These are phyloP conservation scores for Brachynemurus nebulosus DNA, from an alignment of 2,888 invertebrate genomes.

Conservation along the genomic window DNA sequence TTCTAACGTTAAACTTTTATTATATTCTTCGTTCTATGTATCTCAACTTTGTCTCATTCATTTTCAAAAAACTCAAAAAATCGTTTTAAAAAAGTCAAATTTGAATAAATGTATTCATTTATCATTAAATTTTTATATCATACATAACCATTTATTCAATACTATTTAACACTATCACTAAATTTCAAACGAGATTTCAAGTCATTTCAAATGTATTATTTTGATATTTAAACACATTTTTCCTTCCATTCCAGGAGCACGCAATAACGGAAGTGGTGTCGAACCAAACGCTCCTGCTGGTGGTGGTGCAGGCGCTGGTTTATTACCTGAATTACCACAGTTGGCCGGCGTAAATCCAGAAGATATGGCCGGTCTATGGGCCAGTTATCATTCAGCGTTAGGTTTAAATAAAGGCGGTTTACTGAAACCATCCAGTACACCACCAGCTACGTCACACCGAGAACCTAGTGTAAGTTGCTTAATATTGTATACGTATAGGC, in stretches of 20 bases:
- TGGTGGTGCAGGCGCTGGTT: constrained; percentile 25
- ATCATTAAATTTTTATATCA: too few species aligned
- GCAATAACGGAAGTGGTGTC: constrained; percentile 27
- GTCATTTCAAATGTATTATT: neutral
- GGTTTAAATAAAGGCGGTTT: constrained; percentile 45
- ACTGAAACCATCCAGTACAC: constrained; percentile 25
- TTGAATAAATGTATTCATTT: too few species aligned
- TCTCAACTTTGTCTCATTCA: too few species aligned
- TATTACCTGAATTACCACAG: constrained; percentile 34
- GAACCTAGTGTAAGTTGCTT: constrained; percentile 61
- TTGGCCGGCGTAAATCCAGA: constrained; percentile 41
- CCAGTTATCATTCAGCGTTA: constrained; percentile 67
- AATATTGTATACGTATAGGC: too few species aligned
- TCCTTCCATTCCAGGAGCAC: constrained; percentile 23
- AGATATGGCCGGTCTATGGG: constrained; percentile 75
- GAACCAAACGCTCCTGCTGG: constrained; percentile 14
- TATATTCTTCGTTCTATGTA: too few species aligned
- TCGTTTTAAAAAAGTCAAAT: too few species aligned
- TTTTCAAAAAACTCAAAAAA: too few species aligned
- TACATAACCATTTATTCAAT: too few species aligned
- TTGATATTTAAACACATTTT: neutral
- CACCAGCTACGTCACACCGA: constrained; percentile 33
- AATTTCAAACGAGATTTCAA: too few species aligned
- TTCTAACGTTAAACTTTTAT: too few species aligned
- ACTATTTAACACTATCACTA: too few species aligned